Evolutionary conservation across 1,140 invertebrate species (phyloP), one percentile per base, ranked within the genome.

Genomic region (Eupeodes corollae): DNA sequence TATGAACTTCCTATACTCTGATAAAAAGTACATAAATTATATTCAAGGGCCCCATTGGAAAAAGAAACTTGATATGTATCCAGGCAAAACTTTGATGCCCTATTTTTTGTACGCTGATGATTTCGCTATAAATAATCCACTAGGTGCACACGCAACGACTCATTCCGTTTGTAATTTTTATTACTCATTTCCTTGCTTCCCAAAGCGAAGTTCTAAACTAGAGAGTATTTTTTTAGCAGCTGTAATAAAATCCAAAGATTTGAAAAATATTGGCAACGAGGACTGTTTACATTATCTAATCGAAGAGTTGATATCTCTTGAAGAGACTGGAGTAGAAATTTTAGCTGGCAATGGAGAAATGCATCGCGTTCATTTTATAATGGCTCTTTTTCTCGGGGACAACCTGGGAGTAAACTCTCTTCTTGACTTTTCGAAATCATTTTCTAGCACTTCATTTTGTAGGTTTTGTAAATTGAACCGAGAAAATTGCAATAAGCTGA

Each of bases 51-150:
- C 13, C 13, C 26, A 21, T 12, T 42, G 40, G 40, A 12, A 19
- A 21, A 42, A 19, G 10, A 42, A 42, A 42, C 26, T 8, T 42
- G 18, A 19, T 6, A 21, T 42, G 13, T 42, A 42, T 42, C 40
- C 40, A 5, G 40, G 18, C 13, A 42, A 42, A 42, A 11, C 26
- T 8, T 18, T 42, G 18, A 42, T 42, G 10, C 40, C 40, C 12
- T 42, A 42, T n/a, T 42, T 42, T 42, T 21, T 42, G 40, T 42
- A 18, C n/a, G 13, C 18, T 6, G 40, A 42, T 16, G 40, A 42
- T 8, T 14, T 42, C 6, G 9, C 18, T 21, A 18, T 42, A 18
- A 42, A 42, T 18, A 42, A 42, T 42, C 8, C 40, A 42, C n/a
- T 42, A 8, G 40, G 40, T 8, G 18, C 40, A 5, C 40, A 42